Conservation (phyloP, 2,888 invertebrate species). For the Tricholauxania praeusta region DNA sequence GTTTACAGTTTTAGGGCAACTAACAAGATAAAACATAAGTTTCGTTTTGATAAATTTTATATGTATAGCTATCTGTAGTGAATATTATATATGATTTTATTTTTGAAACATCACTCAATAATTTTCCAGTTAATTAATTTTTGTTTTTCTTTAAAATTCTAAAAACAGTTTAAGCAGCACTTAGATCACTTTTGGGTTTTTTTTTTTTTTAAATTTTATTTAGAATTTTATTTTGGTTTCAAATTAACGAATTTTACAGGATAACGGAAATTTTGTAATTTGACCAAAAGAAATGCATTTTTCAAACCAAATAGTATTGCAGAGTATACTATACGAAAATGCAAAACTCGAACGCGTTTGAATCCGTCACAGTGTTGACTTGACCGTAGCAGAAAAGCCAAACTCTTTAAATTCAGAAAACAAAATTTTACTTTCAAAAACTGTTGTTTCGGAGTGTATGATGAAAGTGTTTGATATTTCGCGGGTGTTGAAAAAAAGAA, state of each 20-base stretch:
- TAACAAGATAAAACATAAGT: background rate
- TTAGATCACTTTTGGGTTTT: conserved; percentile 35
- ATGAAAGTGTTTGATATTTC: no score
- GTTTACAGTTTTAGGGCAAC: conserved; percentile 18
- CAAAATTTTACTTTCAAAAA: no score
- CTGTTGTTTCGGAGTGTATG: no score
- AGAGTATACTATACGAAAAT: no score
- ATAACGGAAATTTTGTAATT: conserved; percentile 29
- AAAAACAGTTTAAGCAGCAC: conserved; percentile 49
- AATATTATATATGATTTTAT: conserved; percentile 13
- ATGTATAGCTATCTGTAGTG: no score
- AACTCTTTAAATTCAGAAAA: no score
- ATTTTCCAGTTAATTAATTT: conserved; percentile 39
- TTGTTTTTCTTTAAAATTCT: conserved; percentile 41
- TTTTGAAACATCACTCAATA: conserved; percentile 39
- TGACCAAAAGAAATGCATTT: conserved; percentile 1
- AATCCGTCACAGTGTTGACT: no score
- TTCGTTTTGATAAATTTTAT: no score
- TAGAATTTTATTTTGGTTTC: conserved; percentile 38
- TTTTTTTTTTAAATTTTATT: conserved; percentile 29
- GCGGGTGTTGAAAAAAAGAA: no score
- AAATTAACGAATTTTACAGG: conserved; percentile 46
- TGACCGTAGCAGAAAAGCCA: no score
- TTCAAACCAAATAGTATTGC: no score
- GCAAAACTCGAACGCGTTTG: no score